These are phyloP conservation scores for Xerus inauris DNA, from an alignment of 2,113 vertebrate species.

Conservation along the genomic window DNA sequence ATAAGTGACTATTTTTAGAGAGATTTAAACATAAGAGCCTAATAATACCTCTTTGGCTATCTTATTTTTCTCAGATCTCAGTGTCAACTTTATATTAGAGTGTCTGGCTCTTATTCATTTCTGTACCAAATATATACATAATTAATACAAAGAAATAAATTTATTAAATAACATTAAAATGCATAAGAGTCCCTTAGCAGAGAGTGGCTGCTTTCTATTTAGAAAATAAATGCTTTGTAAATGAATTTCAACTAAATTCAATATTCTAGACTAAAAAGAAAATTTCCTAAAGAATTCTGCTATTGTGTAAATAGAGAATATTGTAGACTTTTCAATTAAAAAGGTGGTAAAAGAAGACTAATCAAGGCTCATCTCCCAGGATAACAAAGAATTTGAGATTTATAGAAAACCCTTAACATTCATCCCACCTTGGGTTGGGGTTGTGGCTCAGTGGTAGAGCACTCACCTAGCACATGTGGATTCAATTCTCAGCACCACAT, in stretches of 20 bases:
- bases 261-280: conserved; percentile 29
- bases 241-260: conserved; percentile 25
- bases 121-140: conserved; percentile 9
- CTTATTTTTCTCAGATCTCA: conserved; percentile 28
- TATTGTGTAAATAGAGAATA: background rate
- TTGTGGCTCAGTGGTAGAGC: too few relatives aligned
- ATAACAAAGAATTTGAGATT: conserved; percentile 9
- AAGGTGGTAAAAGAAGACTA: conserved; percentile 29
- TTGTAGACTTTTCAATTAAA: conserved; percentile 26
- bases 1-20: conserved; percentile 57
- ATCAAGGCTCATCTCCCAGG: background rate
- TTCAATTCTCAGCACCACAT: too few relatives aligned
- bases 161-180: background rate
- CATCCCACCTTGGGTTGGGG: background rate
- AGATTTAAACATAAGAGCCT: conserved; percentile 58
- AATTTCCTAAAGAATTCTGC: background rate
- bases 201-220: background rate
- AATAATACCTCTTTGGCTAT: conserved; percentile 4
- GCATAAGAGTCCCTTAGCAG: background rate
- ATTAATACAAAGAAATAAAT: conserved; percentile 39
- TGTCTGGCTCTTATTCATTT: conserved; percentile 2
- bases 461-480: too few relatives aligned
- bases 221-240: background rate
- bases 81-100: background rate
- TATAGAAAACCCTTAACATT: conserved; percentile 30